Conservation (phyloP, 2,113 vertebrate species). For the Grantiella picta region DNA sequence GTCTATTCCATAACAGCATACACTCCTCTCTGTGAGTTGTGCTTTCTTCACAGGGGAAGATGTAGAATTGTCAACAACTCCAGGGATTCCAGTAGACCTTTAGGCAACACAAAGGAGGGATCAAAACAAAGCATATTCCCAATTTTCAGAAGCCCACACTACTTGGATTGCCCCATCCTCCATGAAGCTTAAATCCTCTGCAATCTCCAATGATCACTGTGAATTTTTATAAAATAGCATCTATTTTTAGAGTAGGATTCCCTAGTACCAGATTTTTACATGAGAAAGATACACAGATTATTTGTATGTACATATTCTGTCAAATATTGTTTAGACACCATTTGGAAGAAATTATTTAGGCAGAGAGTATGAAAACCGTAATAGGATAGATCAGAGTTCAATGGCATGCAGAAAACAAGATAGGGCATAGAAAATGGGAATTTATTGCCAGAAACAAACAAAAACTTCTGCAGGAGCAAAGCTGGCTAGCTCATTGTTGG, state of each 20-base stretch:
- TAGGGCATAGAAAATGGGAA: not conserved
- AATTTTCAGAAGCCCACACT: not conserved
- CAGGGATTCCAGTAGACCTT: not conserved
- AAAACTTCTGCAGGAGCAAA: not conserved
- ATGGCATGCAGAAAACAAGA: not conserved
- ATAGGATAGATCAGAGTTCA: not conserved
- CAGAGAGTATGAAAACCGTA: not conserved
- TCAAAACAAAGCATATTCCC: not conserved
- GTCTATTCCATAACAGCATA: not conserved
- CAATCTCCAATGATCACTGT: not conserved
- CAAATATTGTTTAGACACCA: not conserved
- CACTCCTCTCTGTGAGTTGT: not conserved
- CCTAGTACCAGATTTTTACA: not conserved
- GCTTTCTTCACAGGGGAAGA: not conserved
- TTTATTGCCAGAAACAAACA: not conserved
- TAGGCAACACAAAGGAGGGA: not conserved
- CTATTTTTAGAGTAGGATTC: not conserved
- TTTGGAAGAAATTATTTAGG: not conserved
- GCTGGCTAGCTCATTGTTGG: not conserved
- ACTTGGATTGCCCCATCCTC: not conserved
- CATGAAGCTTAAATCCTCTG: not conserved
- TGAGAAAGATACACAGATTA: not conserved
- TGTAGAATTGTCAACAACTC: not conserved
- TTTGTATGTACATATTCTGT: not conserved
- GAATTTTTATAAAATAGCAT: not conserved